phyloP scores from a whole-genome alignment of 2,113 vertebrate species.

The Brienomyrus longianalis region DNA sequence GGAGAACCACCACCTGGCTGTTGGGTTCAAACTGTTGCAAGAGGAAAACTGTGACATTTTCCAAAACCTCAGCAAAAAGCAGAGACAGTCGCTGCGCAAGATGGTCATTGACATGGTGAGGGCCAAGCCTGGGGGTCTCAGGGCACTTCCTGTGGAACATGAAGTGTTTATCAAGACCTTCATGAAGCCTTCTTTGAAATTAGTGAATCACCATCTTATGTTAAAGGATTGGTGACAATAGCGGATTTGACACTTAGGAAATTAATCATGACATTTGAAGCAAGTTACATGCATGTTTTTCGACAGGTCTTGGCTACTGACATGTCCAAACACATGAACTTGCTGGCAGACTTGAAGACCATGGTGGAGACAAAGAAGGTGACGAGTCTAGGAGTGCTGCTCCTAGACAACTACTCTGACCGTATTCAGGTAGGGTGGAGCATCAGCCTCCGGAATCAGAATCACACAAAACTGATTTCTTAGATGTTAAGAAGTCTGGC shows the following conservation, averaged over 20 bases:
- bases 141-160: neutral
- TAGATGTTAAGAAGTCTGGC: neutral
- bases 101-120: constrained; percentile 86
- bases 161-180: neutral
- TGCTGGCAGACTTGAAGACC: constrained; percentile 86
- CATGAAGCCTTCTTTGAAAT: neutral
- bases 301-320: constrained; percentile 83
- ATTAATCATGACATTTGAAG: neutral
- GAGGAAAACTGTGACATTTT: constrained; percentile 87
- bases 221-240: neutral
- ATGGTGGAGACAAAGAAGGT: constrained; percentile 98
- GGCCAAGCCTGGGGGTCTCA: neutral
- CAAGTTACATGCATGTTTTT: neutral
- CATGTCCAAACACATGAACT: constrained; percentile 94
- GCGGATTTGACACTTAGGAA: neutral
- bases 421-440: constrained; percentile 72
- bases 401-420: constrained; percentile 86
- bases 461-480: neutral
- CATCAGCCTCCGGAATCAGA: neutral
- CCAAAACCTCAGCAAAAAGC: constrained; percentile 78
- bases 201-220: neutral
- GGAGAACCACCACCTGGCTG: constrained; percentile 86
- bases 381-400: constrained; percentile 78
- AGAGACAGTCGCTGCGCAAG: constrained; percentile 75
- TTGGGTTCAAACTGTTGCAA: constrained; percentile 87